Conservation (phyloP, 2,888 invertebrate species). For the Dolichomitus sp. region DNA sequence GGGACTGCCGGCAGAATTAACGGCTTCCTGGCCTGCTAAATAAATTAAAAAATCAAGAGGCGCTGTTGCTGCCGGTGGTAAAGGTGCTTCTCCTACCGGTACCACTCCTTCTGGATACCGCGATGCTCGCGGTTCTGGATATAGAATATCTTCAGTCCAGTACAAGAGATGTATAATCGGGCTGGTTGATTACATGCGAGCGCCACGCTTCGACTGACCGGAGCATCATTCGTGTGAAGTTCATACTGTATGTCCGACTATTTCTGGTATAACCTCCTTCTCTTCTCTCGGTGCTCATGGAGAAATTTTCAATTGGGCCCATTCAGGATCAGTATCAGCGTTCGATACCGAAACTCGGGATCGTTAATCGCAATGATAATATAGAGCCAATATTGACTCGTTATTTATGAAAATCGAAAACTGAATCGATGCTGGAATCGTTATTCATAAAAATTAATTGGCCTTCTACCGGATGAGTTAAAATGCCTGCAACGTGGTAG, state of each 20-base stretch:
- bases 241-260: slow-evolving; percentile 32
- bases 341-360: no score
- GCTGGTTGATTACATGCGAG: slow-evolving; percentile 76
- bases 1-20: slow-evolving; percentile 79
- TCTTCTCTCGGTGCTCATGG: not conserved
- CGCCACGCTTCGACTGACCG: slow-evolving; percentile 50
- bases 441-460: no score
- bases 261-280: slow-evolving; percentile 14
- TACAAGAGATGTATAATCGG: slow-evolving; percentile 72
- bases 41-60: slow-evolving; percentile 79
- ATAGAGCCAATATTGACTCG: no score
- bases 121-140: slow-evolving; percentile 42
- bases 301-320: not conserved
- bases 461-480: no score
- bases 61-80: slow-evolving; percentile 30
- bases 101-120: slow-evolving; percentile 43
- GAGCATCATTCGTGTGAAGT: slow-evolving; percentile 52
- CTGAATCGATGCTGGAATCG: no score
- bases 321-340: not conserved
- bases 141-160: slow-evolving; percentile 34
- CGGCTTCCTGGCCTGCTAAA: slow-evolving; percentile 83
- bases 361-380: no score
- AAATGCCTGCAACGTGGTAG: no score
- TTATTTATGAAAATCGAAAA: no score
- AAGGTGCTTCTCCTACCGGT: slow-evolving; percentile 20